Evolutionary conservation across 2,113 vertebrate species (phyloP).

Genomic region (Porphyrio hochstetteri): DNA sequence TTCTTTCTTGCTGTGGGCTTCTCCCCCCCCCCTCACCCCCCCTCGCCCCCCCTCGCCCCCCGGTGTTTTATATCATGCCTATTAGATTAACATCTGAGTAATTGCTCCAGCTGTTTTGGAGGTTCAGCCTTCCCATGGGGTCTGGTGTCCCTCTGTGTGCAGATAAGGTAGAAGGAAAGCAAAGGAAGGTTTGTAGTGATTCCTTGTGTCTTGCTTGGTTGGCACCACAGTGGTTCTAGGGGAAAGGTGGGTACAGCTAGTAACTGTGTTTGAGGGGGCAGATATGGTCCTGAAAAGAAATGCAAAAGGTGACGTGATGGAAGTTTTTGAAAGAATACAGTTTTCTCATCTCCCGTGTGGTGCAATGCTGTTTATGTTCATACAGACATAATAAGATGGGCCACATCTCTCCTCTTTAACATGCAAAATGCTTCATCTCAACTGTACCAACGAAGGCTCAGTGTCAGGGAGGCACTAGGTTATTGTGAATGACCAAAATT

Average conservation of each 20-base stretch:
- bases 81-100: accelerated
- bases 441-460: neutral
- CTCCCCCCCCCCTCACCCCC: no score
- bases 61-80: neutral
- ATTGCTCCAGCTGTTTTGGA: neutral
- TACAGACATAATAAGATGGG: neutral
- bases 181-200: neutral
- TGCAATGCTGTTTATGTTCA: neutral
- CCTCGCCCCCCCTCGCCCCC: no score
- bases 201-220: neutral
- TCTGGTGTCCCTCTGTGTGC: neutral
- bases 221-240: no score
- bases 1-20: neutral
- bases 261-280: neutral
- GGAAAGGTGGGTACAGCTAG: neutral
- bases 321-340: neutral
- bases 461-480: neutral
- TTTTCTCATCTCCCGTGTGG: neutral
- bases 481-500: neutral
- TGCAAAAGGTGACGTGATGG: neutral
- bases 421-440: neutral
- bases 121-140: neutral
- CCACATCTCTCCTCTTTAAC: neutral
- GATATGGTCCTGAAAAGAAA: neutral
- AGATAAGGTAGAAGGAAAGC: neutral